phyloP scores from a whole-genome alignment of 1,140 invertebrate genomes.

The Medauroidea extradentata region DNA sequence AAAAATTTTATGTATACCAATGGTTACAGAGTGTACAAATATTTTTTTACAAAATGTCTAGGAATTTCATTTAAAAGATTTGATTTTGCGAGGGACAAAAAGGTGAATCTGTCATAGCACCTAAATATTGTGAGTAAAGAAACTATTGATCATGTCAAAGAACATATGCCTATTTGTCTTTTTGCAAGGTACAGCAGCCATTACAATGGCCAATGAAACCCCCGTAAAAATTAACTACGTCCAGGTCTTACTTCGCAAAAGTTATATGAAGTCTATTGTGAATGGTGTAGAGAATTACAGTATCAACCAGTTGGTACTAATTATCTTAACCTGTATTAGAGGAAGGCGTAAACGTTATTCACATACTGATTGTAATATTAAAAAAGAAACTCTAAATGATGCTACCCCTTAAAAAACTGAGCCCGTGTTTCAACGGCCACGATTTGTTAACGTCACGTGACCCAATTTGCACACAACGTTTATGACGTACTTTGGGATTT shows the following conservation, averaged over 20 bases:
- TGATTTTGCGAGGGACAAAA: background rate
- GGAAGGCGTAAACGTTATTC: no score
- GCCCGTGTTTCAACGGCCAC: no score
- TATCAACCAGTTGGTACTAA: background rate
- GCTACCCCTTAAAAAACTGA: no score
- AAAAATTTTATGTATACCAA: background rate
- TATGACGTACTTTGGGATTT: no score
- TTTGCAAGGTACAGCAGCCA: constrained; percentile 5
- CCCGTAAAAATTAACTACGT: constrained; percentile 3
- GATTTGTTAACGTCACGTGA: no score
- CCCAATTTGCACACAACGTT: no score
- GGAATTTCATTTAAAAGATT: background rate
- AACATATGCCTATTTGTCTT: background rate
- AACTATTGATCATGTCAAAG: background rate
- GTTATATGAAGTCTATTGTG: constrained; percentile 8
- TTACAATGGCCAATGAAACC: constrained; percentile 2
- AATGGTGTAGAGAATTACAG: background rate
- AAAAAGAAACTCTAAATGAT: no score
- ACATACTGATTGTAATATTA: no score
- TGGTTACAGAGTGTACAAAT: background rate
- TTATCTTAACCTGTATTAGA: no score
- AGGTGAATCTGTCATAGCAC: background rate
- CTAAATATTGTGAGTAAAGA: background rate
- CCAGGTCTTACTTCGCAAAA: background rate
- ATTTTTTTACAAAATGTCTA: background rate